Conservation (phyloP, 2,113 vertebrate genomes). For the Eretmochelys imbricata region DNA sequence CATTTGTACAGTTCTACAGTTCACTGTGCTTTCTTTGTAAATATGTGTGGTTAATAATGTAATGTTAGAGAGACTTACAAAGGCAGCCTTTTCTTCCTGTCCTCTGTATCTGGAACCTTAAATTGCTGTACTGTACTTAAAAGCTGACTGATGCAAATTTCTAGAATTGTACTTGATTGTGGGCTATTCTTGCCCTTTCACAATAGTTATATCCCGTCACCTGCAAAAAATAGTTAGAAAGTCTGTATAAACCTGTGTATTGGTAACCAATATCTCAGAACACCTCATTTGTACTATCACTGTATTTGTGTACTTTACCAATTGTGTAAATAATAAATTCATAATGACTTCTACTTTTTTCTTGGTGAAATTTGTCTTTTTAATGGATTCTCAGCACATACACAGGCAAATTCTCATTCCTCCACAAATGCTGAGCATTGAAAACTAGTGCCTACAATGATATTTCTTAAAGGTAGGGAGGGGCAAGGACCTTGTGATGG, state of each 20-base stretch:
- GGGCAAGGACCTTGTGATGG: not conserved
- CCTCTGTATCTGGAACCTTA: constrained; percentile 66
- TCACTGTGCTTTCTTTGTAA: constrained; percentile 72
- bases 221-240: constrained; percentile 53
- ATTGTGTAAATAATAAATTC: constrained; percentile 98
- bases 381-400: not conserved
- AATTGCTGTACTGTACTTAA: constrained; percentile 68
- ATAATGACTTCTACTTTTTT: constrained; percentile 83
- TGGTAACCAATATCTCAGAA: constrained; percentile 75
- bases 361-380: constrained; percentile 32
- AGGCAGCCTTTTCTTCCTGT: constrained; percentile 62
- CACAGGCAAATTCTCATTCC: not conserved
- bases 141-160: constrained; percentile 65
- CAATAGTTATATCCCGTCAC: constrained; percentile 60
- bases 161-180: constrained; percentile 59
- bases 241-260: constrained; percentile 75
- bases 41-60: constrained; percentile 64
- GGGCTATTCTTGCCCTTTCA: constrained; percentile 50
- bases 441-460: too few relatives aligned
- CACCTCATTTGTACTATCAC: constrained; percentile 87
- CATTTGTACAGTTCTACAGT: constrained; percentile 55
- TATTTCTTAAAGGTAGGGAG: not conserved
- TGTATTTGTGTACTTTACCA: constrained; percentile 93
- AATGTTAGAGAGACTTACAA: constrained; percentile 60
- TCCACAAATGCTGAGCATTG: too few relatives aligned